A percentile compares a stretch with the other conserved stretches of the same genome.
phyloP scores from a whole-genome alignment of 1,140 invertebrate species.

The Temnothorax longispinosus region DNA sequence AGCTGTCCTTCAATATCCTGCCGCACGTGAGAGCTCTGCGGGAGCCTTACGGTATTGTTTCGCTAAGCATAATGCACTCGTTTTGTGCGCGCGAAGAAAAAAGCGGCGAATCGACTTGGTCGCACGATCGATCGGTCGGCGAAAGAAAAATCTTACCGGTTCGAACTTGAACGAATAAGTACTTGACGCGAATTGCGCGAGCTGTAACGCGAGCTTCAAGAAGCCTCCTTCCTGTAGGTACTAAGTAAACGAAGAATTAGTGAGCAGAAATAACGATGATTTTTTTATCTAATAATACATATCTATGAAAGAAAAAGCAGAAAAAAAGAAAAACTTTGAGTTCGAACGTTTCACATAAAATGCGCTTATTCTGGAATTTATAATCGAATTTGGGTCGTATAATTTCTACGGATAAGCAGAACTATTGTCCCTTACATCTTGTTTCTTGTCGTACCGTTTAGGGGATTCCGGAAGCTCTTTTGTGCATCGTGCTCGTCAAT shows the following conservation, averaged over 20 bases:
- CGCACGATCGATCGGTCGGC: constrained; percentile 74
- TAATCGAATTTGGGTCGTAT: constrained; percentile 35
- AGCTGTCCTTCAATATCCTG: constrained; percentile 62
- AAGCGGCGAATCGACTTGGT: constrained; percentile 47
- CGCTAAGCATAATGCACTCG: constrained; percentile 69
- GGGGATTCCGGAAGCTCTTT: constrained; percentile 18
- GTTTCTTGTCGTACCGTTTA: constrained; percentile 41
- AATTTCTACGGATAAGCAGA: constrained; percentile 72
- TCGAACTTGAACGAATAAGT: constrained; percentile 30
- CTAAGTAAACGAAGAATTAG: neutral
- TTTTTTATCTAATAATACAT: neutral
- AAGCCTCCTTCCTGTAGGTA: neutral
- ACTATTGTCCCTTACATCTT: constrained; percentile 38
- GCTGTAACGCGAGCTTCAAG: constrained; percentile 29
- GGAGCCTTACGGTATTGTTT: constrained; percentile 68
- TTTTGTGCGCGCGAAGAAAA: constrained; percentile 63
- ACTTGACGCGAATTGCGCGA: neutral
- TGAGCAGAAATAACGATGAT: neutral
- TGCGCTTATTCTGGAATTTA: neutral
- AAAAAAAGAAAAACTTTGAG: neutral
- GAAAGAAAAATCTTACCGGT: constrained; percentile 72
- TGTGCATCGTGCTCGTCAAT: constrained; percentile 26
- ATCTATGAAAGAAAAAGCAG: constrained; percentile 30
- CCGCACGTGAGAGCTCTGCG: constrained; percentile 54
- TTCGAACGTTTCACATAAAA: neutral